Evolutionary conservation across 2,888 invertebrate genomes (phyloP), one percentile per base, ranked within the genome.

Genomic region (Diarsia brunnea): DNA sequence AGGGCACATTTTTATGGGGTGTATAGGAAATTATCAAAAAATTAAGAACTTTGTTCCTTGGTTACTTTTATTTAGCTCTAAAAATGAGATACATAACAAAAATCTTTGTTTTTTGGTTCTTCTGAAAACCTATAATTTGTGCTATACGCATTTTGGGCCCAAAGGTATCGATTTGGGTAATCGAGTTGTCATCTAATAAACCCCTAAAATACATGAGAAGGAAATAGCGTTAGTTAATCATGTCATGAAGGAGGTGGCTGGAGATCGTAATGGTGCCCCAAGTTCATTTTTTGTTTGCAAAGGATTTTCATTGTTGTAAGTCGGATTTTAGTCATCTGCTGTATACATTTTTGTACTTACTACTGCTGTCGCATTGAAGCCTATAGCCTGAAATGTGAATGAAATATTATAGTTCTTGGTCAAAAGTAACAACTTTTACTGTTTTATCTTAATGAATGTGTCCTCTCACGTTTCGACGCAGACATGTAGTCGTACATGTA

Each of bases 291-390:
- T 11, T 38, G 19, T 58, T 58, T 58, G 27, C 3, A 27, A 27
- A 27, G 1, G 16, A 27, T 1, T 2, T 53, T 12, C 53, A 5
- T 16, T 24, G 24, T 14, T 24, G 24, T 58, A 16, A 58, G 27
- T 31, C 19, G 31, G 19, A 60, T 31, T 19, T 31, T 1, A 7
- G 16, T 60, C 21, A 21, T 14, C 21, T n/a, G 27, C 10, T n/a
- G 27, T 49, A 64, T 60, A 19, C 7, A 12, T 67, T 63, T 47
- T 38, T 16, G 16, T 82, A 81, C 88, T 78, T 89, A 94, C 94
- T 87, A 82, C 76, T 60, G 93, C 91, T 16, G 90, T 89, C 19
- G 91, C 81, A 78, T 92, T 92, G 78, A 93, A 94, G 49, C 94
- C 94, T 16, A 90, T 79, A 53, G 92, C 91, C 93, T 93, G 84